phyloP scores from a whole-genome alignment of 2,888 invertebrate species.

The Dendrolimus houi region DNA sequence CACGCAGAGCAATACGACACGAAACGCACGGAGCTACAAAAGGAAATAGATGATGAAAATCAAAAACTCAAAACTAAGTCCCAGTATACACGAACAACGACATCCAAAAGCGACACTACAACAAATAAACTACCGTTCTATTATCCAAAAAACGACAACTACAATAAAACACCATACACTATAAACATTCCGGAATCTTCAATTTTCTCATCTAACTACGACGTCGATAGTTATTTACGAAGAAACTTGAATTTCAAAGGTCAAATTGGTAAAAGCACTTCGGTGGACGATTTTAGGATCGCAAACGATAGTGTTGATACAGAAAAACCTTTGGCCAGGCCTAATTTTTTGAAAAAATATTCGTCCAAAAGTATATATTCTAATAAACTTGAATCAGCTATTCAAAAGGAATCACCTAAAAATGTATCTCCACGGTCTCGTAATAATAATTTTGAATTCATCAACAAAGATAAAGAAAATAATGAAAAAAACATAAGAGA shows the following conservation, averaged over 20 bases:
- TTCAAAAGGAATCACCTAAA: no score
- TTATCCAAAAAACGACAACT: conserved; percentile 24
- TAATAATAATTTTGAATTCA: no score
- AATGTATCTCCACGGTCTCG: no score
- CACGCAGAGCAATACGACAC: conserved; percentile 62
- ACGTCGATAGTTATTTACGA: conserved; percentile 57
- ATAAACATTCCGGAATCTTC: conserved; percentile 66
- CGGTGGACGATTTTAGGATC: not conserved
- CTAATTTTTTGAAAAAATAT: not conserved
- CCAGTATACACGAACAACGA: conserved; percentile 13
- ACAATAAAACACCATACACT: conserved; percentile 42
- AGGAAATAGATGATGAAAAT: conserved; percentile 58
- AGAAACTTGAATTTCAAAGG: conserved; percentile 52
- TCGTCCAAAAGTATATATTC: no score
- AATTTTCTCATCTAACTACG: conserved; percentile 54
- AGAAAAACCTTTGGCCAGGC: not conserved
- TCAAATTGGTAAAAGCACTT: conserved; percentile 6
- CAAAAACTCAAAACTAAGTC: conserved; percentile 27
- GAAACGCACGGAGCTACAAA: conserved; percentile 63
- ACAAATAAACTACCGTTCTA: conserved; percentile 47
- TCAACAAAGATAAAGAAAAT: conserved; percentile 2
- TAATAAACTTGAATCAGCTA: no score
- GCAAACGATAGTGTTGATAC: not conserved
- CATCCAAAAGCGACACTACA: conserved; percentile 38
- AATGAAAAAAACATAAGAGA: conserved; percentile 5